These are phyloP conservation scores for Phymanthus crucifer DNA, from an alignment of 92 coral and sea anemone genomes.

Conservation along the genomic window DNA sequence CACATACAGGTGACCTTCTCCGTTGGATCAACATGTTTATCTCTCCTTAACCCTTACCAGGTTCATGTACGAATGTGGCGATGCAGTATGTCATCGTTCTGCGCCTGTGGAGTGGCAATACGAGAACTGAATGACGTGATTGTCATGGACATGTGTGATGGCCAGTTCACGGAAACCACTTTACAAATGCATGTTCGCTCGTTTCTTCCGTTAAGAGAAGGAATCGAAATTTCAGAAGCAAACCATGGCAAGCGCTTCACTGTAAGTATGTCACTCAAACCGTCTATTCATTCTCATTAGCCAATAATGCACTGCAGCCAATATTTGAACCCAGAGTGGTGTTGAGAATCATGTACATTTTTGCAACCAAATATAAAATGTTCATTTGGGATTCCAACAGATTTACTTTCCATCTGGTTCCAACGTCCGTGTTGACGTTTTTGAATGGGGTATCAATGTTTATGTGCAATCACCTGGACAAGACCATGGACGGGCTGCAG, in stretches of 20 bases:
- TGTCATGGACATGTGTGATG: conserved; percentile 87
- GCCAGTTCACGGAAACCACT: conserved; percentile 67
- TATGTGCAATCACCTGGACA: conserved; percentile 75
- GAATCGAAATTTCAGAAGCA: conserved; percentile 71
- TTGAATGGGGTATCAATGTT: conserved; percentile 87
- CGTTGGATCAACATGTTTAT: background rate
- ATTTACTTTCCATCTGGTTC: conserved; percentile 85
- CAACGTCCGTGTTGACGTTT: conserved; percentile 66
- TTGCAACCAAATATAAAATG: background rate
- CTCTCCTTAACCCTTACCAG: conserved; percentile 27
- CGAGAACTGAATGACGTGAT: conserved; percentile 82
- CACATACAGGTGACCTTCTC: background rate
- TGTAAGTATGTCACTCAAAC: too few relatives aligned
- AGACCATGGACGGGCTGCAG: conserved; percentile 53
- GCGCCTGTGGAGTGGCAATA: conserved; percentile 85
- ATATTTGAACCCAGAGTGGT: too few relatives aligned
- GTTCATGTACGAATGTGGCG: conserved; percentile 79
- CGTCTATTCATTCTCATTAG: too few relatives aligned
- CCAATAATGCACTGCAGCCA: too few relatives aligned
- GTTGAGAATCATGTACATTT: too few relatives aligned
- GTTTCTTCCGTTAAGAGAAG: conserved; percentile 61
- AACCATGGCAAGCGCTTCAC: conserved; percentile 76
- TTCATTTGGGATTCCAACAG: conserved; percentile 29
- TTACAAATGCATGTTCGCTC: conserved; percentile 71
- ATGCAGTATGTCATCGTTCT: conserved; percentile 57